Evolutionary conservation across 2,888 invertebrate species (phyloP), one percentile per base, ranked within the genome.

Genomic region (Galeopsomyia nigrocyanea): DNA sequence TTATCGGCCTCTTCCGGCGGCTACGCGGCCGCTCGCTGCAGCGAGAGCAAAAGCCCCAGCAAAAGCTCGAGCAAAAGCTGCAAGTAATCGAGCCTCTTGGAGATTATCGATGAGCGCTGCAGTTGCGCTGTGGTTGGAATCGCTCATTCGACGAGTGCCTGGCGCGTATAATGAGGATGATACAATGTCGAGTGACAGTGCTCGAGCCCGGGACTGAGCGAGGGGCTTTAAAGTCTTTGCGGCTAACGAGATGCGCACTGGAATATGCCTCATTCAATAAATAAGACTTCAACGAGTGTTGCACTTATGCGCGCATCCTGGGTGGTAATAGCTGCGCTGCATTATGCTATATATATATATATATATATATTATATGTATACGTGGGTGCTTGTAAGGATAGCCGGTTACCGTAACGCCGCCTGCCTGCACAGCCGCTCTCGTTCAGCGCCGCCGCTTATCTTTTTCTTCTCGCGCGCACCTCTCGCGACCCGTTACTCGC

Each of bases 241-340:
- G 10, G 39, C 39, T 39, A 39, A 39, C 39, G 39, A 39, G 39
- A 39, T 10, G 39, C 26, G 26, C n/a, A n/a, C 39, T 10, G 39
- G 39, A 39, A 39, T 39, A 39, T 39, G 39, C 39, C 39, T 75
- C 78, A 69, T 76, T 80, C 80, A 77, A 83, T 83, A 83, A 83
- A 83, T 80, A 83, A 83, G 82, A 81, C 81, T 82, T 82, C 81
- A 81, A 80, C 79, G 78, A 39, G 39, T 39, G 39, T 39, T 76
- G 76, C 79, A 74, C 78, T 79, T 68, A 39, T 51, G 73, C 72
- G 73, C 78, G 79, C 81, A 78, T 79, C 79, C 79, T 80, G 82
- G 82, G 81, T 81, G 83, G 82, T 80, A 83, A 83, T 82, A 81
- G 80, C 39, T 10, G 39, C 39, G 78, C 79, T 75, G 78, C 57